Base-by-base conservation (phyloP, 35 echinoderm and acorn worm species). In the Patiria miniata region DNA sequence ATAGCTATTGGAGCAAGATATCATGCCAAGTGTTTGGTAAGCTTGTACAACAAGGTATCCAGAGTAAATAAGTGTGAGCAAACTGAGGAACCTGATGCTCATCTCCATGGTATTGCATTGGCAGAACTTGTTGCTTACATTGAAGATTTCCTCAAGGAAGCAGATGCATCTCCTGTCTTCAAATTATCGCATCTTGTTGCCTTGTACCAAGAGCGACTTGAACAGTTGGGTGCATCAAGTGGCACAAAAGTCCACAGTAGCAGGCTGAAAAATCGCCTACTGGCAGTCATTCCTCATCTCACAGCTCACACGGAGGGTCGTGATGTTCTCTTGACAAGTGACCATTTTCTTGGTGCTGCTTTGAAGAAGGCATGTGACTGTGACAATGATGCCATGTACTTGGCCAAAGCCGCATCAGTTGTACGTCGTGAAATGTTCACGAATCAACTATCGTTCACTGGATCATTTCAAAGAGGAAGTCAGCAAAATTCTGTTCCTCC, bases 231-330 rank as follows among this genome's bases (percentile, higher is more conserved):
- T 19, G 82, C 44, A 8, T 32, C 1, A 0, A 0, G 50, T 1
- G 84, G n/a, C 8, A 40, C 68, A 0, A 65, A 83, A 47, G 68
- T 94, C 3, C 93, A 94, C 79, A 59, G 86, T 14, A 94, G 87
- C 37, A 68, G 83, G 85, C 88, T 94, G 39, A 93, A 93, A 68
- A 17, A 93, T 22, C 68, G 87, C 50, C 81, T 93, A 6, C 86
- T 93, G 18, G 32, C 93, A 77, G 60, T 37, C 7, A 68, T 94
- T 87, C 88, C 88, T 68, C 82, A 91, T n/a, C 51, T 94, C 87
- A 28, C 78, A 52, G 93, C 87, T 80, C 83, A 87, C 36, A 42
- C 36, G 2, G 38, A 91, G 19, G 87, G 93, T 1, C 90, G 88
- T 77, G 82, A 94, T 40, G 55, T 85, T 21, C 40, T 94, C 1